phyloP scores from a whole-genome alignment of 2,113 vertebrate species.

The Cheirogaleus medius region DNA sequence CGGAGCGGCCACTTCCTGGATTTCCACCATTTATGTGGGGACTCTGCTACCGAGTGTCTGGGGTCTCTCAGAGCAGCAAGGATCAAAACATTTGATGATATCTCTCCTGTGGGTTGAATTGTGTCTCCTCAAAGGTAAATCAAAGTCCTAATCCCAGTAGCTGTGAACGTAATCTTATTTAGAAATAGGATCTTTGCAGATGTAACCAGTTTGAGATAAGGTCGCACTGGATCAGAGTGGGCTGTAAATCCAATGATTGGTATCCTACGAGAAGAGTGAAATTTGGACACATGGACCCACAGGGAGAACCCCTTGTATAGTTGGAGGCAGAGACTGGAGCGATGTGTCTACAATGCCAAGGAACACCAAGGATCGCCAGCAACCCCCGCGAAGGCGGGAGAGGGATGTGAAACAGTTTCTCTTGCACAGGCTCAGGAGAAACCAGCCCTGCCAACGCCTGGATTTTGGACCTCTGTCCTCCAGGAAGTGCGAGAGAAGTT shows the following conservation, averaged over 20 bases:
- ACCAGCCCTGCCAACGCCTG: neutral
- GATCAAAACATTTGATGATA: accelerated
- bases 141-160: neutral
- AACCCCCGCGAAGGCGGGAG: neutral
- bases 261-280: neutral
- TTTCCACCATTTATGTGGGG: conserved; percentile 57
- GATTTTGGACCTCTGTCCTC: neutral
- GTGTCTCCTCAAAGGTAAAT: neutral
- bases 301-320: neutral
- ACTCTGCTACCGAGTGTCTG: conserved; percentile 61
- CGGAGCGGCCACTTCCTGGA: conserved; percentile 17
- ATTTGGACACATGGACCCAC: accelerated
- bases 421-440: neutral
- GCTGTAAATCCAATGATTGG: too few species aligned
- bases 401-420: neutral
- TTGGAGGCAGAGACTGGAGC: accelerated
- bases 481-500: neutral
- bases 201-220: neutral
- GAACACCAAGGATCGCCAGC: accelerated
- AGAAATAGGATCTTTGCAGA: neutral
- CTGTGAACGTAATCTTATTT: accelerated
- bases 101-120: neutral
- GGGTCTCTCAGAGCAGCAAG: neutral
- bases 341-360: neutral
- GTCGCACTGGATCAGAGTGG: neutral